Evolutionary conservation across 2,888 invertebrate genomes (phyloP).

Genomic region (Pachymerium ferrugineum): DNA sequence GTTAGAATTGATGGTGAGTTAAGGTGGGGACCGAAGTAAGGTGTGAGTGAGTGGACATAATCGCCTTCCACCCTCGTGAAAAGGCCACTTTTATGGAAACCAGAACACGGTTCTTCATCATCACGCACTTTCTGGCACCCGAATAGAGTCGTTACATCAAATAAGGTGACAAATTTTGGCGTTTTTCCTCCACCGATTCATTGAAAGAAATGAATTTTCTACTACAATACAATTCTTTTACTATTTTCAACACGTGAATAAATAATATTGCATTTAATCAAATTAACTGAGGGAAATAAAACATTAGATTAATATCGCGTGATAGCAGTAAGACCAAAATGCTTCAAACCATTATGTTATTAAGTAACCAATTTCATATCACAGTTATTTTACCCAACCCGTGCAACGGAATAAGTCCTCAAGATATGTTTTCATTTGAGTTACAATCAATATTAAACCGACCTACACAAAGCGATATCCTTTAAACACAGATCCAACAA

Average conservation of each 20-base stretch:
- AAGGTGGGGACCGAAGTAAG: neutral
- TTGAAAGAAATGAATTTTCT: neutral
- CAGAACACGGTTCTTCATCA: slow-evolving; percentile 7
- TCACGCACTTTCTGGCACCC: neutral
- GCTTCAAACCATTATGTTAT: too few relatives aligned
- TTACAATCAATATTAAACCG: too few relatives aligned
- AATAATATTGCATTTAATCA: too few relatives aligned
- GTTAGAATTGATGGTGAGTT: slow-evolving; percentile 15
- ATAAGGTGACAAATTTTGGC: slow-evolving; percentile 3
- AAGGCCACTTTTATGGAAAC: slow-evolving; percentile 18
- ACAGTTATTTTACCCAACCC: too few relatives aligned
- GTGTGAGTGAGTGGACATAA: slow-evolving; percentile 14
- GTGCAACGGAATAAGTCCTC: too few relatives aligned
- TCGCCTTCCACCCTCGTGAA: slow-evolving; percentile 8
- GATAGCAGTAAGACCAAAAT: too few relatives aligned
- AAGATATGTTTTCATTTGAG: too few relatives aligned
- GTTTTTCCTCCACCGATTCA: neutral
- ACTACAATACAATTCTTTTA: neutral
- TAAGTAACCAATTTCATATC: too few relatives aligned
- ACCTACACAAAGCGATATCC: too few relatives aligned
- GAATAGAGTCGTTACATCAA: slow-evolving; percentile 6
- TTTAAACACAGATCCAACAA: too few relatives aligned
- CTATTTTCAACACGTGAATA: neutral
- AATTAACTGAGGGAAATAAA: too few relatives aligned
- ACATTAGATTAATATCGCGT: too few relatives aligned